Conservation (phyloP, 2,888 invertebrate genomes). For the Timema cristinae region DNA sequence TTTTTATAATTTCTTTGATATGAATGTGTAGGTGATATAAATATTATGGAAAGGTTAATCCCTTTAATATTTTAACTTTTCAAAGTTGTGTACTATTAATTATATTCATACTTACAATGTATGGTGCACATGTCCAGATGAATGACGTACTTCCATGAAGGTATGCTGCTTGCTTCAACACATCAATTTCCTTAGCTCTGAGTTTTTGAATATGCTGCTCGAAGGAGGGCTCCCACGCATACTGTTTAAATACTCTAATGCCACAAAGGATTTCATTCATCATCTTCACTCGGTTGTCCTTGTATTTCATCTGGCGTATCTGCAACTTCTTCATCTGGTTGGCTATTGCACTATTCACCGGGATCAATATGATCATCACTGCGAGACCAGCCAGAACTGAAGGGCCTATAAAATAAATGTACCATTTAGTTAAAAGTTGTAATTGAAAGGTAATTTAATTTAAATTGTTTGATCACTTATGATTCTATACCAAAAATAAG, state of each 20-base stretch:
- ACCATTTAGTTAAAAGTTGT: too few species aligned
- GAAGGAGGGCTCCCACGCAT: constrained; percentile 94
- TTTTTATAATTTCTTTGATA: too few species aligned
- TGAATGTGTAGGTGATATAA: too few species aligned
- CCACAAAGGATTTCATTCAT: constrained; percentile 93
- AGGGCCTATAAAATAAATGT: constrained; percentile 50
- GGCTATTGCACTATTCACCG: constrained; percentile 81
- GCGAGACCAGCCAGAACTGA: constrained; percentile 90
- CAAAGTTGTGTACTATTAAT: not conserved
- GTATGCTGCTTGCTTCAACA: constrained; percentile 86
- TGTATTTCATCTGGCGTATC: constrained; percentile 87
- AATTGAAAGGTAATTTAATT: too few species aligned
- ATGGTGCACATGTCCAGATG: constrained; percentile 93
- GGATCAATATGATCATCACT: constrained; percentile 90
- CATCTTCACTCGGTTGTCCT: constrained; percentile 87
- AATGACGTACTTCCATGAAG: constrained; percentile 85
- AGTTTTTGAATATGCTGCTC: constrained; percentile 83
- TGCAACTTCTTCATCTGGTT: constrained; percentile 75
- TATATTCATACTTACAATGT: constrained; percentile 67
- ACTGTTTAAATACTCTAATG: constrained; percentile 89
- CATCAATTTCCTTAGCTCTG: constrained; percentile 80
- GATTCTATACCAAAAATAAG: too few species aligned
- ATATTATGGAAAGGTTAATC: too few species aligned
- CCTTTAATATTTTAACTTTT: too few species aligned
- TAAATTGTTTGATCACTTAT: too few species aligned